Percentiles rank a stretch among this genome's conserved stretches.
Evolutionary conservation across 2,113 vertebrate species (phyloP).

Genomic region (cattle (Bos taurus)): ARS-UCD2.0 NC_037342.1:77857001-77857500

Average conservation of each 20-base stretch:
- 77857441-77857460: not conserved
- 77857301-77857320: not conserved
- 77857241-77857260: too few species aligned
- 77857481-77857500: constrained; percentile 72
- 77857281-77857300: too few species aligned
- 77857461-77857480: not conserved
- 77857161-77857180: not conserved
- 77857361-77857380: not conserved
- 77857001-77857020: not conserved
- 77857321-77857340: not conserved
- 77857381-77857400: not conserved
- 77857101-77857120: not conserved
- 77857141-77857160: not conserved
- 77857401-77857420: not conserved
- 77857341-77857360: not conserved
- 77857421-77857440: rapidly evolving
- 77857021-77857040: not conserved
- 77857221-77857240: not conserved
- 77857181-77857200: not conserved
- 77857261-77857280: not conserved
- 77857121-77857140: not conserved
- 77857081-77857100: not conserved
- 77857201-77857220: not conserved
- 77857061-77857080: not conserved
- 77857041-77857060: not conserved